Evolutionary conservation across 2,113 vertebrate species (phyloP).

Genomic region (Tichodroma muraria): DNA sequence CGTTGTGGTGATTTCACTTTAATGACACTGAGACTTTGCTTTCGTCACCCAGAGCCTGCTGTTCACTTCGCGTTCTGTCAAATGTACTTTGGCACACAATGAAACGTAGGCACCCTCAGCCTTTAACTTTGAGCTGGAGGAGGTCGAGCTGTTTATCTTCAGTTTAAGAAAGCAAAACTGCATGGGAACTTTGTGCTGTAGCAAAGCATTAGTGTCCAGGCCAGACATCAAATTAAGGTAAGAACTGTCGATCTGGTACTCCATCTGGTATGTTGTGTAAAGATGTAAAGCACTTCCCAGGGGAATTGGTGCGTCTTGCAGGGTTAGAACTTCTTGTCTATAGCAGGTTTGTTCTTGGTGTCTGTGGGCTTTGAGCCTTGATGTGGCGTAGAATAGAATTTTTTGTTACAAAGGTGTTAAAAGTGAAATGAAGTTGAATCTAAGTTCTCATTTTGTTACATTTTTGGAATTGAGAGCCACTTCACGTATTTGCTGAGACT

Average conservation of each 20-base stretch:
- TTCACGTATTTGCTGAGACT: neutral
- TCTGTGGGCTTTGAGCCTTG: neutral
- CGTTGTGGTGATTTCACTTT: neutral
- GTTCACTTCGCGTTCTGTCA: neutral
- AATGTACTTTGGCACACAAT: neutral
- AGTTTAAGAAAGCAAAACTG: neutral
- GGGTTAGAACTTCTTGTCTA: rapidly evolving
- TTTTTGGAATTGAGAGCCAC: neutral
- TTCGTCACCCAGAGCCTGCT: neutral
- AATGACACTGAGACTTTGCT: neutral
- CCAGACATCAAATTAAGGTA: neutral
- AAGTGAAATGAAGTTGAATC: neutral
- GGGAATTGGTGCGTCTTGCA: neutral
- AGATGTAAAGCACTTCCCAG: neutral
- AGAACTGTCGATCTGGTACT: neutral
- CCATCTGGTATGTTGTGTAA: rapidly evolving
- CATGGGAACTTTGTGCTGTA: neutral
- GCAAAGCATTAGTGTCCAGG: neutral
- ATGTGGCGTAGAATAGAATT: neutral
- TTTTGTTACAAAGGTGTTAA: rapidly evolving
- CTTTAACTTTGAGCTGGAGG: neutral
- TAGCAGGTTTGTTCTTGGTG: neutral
- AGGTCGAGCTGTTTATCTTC: neutral
- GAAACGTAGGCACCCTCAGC: neutral
- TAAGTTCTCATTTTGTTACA: neutral